phyloP scores from a whole-genome alignment of 2,797 vertebrate genomes.

The Hipposideros larvatus region DNA sequence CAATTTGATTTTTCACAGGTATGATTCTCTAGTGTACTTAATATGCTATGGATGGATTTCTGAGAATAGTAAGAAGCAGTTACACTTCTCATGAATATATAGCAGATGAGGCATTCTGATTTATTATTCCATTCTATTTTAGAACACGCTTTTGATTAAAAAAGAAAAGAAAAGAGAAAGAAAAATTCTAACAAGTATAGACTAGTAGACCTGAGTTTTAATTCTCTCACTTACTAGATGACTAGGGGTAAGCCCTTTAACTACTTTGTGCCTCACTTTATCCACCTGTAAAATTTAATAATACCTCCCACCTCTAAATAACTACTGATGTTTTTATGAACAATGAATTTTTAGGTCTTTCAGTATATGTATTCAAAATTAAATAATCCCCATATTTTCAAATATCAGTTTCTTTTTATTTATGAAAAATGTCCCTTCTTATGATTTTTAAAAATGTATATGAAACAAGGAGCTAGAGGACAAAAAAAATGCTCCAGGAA shows the following conservation, averaged over 20 bases:
- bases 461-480: conserved; percentile 2
- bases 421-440: conserved; percentile 39
- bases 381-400: conserved; percentile 41
- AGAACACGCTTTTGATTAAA: conserved; percentile 54
- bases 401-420: conserved; percentile 50
- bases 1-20: conserved; percentile 81
- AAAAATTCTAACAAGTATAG: conserved; percentile 51
- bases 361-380: conserved; percentile 44
- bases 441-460: conserved; percentile 1
- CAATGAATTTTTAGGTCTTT: conserved; percentile 16
- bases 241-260: conserved; percentile 42
- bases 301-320: not conserved
- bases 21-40: conserved; percentile 83
- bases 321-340: conserved; percentile 9
- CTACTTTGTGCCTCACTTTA: conserved; percentile 33
- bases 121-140: conserved; percentile 81
- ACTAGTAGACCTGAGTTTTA: conserved; percentile 36
- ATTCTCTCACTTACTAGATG: conserved; percentile 59
- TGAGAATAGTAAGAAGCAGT: conserved; percentile 78
- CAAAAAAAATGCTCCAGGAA: not conserved
- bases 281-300: conserved; percentile 11
- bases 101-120: conserved; percentile 73
- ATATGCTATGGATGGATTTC: conserved; percentile 80
- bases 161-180: not conserved
- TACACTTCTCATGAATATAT: conserved; percentile 83